Evolutionary conservation across 2,797 vertebrate genomes (phyloP), one percentile per base, ranked within the genome.

Genomic region (Meda fulgida): DNA sequence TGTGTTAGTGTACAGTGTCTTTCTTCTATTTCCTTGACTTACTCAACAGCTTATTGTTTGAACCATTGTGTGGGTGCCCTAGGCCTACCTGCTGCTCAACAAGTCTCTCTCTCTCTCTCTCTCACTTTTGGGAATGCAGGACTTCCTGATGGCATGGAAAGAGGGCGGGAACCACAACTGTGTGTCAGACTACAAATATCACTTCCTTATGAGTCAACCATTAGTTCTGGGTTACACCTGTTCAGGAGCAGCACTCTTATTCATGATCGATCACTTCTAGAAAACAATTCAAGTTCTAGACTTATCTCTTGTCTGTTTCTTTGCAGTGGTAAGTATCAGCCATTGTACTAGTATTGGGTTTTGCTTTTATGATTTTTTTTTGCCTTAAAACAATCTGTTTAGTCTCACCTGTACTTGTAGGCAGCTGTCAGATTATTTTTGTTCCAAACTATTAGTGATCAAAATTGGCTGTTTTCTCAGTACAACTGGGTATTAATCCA

Each of bases 61-160:
- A 72, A 58, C 46, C 36, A 21, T 78, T 76, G 71, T 88, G 63
- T 72, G 73, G 8, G 26, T 90, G 82, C 51, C 51, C 63, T 63
- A 78, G 82, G 43, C 51, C 63, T 63, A 78, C 5, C 85, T 67
- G 13, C n/a, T 26, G 7, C 55, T 66, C 70, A 82, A 58, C 48
- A 71, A 26, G n/a, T 77, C 53, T 69, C 82, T 36, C 70, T 58
- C 38, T n/a, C n/a, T 55, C 43, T n/a, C 21, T 58, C 38, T 23
- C 36, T 46, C 23, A 72, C 34, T 48, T 53, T 83, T 11, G 48
- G 90, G 92, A 94, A 93, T 92, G 43, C 79, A 86, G 51, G 34
- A 92, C 91, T 94, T 95, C 93, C 94, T 94, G 78, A 84, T 93
- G 67, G 80, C 83, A 72, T 71, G 51, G 18, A 18, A 71, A 87